phyloP scores from a whole-genome alignment of 2,113 vertebrate genomes.

The Sander lucioperca region DNA sequence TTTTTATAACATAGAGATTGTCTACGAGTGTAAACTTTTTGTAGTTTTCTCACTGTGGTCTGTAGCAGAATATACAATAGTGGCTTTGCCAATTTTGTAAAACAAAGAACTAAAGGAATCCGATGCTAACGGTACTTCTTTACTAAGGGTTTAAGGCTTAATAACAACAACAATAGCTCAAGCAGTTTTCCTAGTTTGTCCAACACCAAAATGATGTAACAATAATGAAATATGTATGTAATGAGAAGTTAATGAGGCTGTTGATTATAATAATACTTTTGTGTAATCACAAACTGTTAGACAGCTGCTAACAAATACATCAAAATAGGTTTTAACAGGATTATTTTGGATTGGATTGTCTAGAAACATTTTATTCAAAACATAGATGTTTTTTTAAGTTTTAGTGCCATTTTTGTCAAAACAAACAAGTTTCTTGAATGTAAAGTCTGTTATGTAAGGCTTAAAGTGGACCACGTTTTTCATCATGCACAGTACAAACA shows the following conservation, averaged over 20 bases:
- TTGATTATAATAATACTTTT: not conserved
- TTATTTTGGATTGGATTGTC: not conserved
- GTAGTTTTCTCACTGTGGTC: not conserved
- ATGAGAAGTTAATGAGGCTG: not conserved
- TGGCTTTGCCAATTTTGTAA: not conserved
- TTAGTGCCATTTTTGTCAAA: not conserved
- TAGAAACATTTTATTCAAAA: not conserved
- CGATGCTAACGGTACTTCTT: not conserved
- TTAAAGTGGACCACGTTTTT: conserved; percentile 17
- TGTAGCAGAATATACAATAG: not conserved
- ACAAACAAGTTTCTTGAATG: not conserved
- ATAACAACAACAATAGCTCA: not conserved
- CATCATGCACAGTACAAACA: not conserved
- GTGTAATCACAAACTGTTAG: not conserved
- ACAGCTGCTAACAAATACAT: not conserved
- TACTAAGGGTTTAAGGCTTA: not conserved
- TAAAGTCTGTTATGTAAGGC: conserved; percentile 39
- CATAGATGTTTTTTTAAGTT: not conserved
- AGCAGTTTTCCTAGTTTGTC: not conserved
- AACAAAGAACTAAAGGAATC: not conserved
- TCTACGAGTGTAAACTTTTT: not conserved
- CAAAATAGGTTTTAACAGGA: not conserved
- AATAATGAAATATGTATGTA: not conserved
- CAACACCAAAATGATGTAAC: not conserved
- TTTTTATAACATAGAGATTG: not conserved